Percentiles rank a stretch among this genome's conserved stretches.
phyloP scores from a whole-genome alignment of 2,888 invertebrate species.

The Ochropleura plecta region DNA sequence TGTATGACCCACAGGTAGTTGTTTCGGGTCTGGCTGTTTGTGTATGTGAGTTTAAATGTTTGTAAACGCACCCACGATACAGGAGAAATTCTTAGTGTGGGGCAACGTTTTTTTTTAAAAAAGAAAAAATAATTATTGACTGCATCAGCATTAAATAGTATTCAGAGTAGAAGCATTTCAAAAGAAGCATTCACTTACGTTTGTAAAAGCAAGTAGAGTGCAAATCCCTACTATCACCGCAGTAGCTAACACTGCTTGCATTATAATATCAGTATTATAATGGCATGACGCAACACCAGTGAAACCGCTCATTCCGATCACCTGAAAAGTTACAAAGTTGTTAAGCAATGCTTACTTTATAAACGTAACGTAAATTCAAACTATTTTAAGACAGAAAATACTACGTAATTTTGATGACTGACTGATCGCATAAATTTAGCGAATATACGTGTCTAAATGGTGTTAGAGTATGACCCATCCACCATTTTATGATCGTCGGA shows the following conservation, averaged over 20 bases:
- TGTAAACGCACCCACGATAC: no score
- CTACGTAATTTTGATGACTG: background rate
- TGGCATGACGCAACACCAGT: background rate
- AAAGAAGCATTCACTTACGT: background rate
- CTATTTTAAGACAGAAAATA: background rate
- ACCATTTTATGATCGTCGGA: no score
- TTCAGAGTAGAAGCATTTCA: background rate
- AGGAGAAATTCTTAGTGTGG: no score
- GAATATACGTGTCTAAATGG: no score
- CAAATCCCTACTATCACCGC: background rate
- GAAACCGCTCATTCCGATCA: conserved; percentile 53
- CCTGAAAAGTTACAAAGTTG: conserved; percentile 61
- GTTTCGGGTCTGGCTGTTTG: no score
- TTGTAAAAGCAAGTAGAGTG: background rate
- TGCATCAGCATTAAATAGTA: background rate
- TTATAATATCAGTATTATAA: background rate
- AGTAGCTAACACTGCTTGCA: background rate
- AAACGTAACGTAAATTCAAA: background rate
- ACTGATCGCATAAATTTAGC: no score
- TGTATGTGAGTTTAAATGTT: no score
- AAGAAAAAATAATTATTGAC: no score
- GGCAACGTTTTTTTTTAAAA: no score
- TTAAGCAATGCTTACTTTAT: background rate
- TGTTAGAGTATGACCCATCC: no score
- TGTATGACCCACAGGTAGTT: no score